These are phyloP conservation scores for Taenioides sp. DNA, from an alignment of 2,797 vertebrate genomes.

Conservation along the genomic window DNA sequence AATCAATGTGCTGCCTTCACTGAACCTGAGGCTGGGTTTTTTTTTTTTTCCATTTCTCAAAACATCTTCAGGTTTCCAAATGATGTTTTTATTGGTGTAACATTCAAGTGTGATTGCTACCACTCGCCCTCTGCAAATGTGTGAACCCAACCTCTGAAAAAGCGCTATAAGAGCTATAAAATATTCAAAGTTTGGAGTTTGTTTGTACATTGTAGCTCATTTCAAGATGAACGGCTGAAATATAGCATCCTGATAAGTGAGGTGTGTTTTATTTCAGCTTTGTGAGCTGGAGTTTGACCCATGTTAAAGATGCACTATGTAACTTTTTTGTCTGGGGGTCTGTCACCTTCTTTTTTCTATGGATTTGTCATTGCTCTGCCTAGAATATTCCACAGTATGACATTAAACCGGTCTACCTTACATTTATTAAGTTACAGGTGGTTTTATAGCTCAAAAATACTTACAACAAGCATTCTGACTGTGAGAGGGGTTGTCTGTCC, in stretches of 20 bases:
- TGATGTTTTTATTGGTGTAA: conserved; percentile 5
- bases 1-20: conserved; percentile 1
- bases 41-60: not conserved
- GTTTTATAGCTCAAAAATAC: no score
- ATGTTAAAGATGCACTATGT: no score
- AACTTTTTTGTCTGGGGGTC: no score
- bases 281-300: not conserved
- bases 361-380: no score
- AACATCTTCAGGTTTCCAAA: not conserved
- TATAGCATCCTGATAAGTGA: not conserved
- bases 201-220: not conserved
- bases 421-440: no score
- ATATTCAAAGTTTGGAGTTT: not conserved
- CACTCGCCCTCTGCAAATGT: not conserved
- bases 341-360: no score
- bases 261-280: not conserved
- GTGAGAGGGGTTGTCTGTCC: no score
- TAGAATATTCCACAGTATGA: no score
- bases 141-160: not conserved
- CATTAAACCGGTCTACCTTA: no score
- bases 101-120: not conserved
- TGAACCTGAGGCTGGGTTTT: not conserved
- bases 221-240: not conserved
- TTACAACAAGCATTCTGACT: no score
- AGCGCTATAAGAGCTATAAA: not conserved